These are phyloP conservation scores for Sula dactylatra DNA, from an alignment of 2,113 vertebrate species.

Conservation along the genomic window DNA sequence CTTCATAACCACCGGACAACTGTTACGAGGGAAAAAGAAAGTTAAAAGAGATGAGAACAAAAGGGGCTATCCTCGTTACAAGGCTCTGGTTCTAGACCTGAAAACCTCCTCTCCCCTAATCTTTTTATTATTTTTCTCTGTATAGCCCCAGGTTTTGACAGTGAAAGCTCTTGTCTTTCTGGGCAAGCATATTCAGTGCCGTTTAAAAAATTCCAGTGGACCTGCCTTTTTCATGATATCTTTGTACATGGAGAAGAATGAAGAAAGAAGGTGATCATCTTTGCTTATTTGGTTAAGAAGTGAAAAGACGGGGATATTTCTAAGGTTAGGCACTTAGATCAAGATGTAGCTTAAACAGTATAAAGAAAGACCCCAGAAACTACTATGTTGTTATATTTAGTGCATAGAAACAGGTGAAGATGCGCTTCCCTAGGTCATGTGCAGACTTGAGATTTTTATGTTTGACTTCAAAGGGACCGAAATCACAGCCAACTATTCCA, in stretches of 20 bases:
- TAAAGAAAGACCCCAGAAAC: background rate
- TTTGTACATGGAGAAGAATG: fast-evolving
- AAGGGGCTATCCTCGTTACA: slow-evolving; percentile 46
- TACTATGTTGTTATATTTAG: background rate
- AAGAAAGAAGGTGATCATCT: background rate
- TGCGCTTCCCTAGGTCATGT: background rate
- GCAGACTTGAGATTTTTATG: background rate
- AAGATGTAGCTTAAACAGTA: background rate
- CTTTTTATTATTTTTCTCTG: slow-evolving; percentile 21
- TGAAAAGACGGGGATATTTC: background rate
- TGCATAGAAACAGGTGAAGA: background rate
- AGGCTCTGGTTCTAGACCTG: slow-evolving; percentile 27
- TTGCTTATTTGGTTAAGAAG: background rate
- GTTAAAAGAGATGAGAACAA: slow-evolving; percentile 51
- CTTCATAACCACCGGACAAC: slow-evolving; percentile 39
- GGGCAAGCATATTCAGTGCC: background rate
- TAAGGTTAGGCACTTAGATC: background rate
- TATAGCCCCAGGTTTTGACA: slow-evolving; percentile 18
- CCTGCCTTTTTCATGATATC: background rate
- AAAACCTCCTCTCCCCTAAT: background rate
- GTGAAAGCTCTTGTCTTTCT: background rate
- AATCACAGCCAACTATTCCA: background rate
- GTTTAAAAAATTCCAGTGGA: background rate
- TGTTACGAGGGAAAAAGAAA: slow-evolving; percentile 52
- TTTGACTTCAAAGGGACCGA: background rate